Evolutionary conservation across 2,797 vertebrate genomes (phyloP).

Genomic region (Malurus leucopterus): DNA sequence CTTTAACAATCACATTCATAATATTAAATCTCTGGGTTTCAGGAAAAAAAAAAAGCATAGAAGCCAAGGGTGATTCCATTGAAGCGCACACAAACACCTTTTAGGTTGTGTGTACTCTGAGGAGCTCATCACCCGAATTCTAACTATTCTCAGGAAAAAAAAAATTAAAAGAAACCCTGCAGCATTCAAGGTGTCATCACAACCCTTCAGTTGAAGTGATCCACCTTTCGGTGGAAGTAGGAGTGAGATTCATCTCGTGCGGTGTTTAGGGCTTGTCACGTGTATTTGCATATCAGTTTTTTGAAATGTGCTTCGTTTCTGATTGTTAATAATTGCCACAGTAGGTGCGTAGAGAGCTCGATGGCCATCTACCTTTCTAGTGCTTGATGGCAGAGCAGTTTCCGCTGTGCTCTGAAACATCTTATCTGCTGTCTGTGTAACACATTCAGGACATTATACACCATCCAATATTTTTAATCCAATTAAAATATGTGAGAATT

Average conservation of each 20-base stretch:
- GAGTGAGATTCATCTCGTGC: neutral
- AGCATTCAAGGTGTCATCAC: neutral
- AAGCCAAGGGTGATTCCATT: neutral
- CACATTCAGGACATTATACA: neutral
- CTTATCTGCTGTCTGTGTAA: neutral
- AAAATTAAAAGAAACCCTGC: neutral
- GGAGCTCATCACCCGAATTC: neutral
- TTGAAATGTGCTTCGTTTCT: neutral
- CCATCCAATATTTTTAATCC: neutral
- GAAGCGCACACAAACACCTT: neutral
- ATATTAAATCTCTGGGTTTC: neutral
- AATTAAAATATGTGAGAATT: slow-evolving; percentile 11
- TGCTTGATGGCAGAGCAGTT: neutral
- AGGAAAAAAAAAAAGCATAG: neutral
- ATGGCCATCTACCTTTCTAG: neutral
- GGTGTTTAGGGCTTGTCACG: neutral
- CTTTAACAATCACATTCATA: neutral
- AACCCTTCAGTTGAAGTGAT: neutral
- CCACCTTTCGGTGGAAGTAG: neutral
- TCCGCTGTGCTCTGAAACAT: neutral
- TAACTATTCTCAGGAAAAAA: neutral
- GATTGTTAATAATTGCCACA: neutral
- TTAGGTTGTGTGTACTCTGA: neutral
- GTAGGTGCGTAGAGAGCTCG: neutral
- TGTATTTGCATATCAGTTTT: neutral